Base-by-base conservation (phyloP, 2,888 invertebrate species). In the Frankliniella intonsa region DNA sequence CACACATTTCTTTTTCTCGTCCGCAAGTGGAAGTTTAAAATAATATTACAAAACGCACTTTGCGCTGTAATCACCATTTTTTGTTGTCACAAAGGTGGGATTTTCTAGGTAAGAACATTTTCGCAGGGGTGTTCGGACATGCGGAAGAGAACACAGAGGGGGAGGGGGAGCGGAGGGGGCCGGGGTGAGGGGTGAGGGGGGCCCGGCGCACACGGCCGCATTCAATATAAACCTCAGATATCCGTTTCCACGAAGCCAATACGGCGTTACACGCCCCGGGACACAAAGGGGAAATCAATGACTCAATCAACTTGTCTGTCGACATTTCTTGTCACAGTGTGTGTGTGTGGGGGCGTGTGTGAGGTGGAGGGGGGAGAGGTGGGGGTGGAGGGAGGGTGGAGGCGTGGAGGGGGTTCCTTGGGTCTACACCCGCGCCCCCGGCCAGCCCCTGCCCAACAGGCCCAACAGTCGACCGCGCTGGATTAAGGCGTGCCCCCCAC, bases 221-320 rank as follows among this genome's bases (percentile, higher is more conserved):
- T 76, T 25, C 69, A 22, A 76, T 76, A 76, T 76, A 76, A 25
- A 76, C 69, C 69, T 76, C 69, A 76, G 69, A 76, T 76, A 25
- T 25, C 69, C 69, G 69, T 76, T 22, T 76, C 69, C 69, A n/a
- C 69, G 25, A 76, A 76, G 69, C 69, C 69, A n/a, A 76, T 25
- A 25, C 69, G 22, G 22, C 69, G 69, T 25, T 12, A 25, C 69
- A 76, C 25, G 69, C 25, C 22, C 69, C 69, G 69, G 69, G 25
- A 76, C 69, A 76, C 69, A 76, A 25, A 76, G 69, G 69, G 69
- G 69, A 76, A 76, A 76, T 76, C 69, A 76, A 76, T 76, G 69
- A 76, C 69, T 76, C 69, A 76, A 76, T 76, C 69, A 76, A 76
- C 69, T 76, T 76, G 69, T 25, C 69, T 22, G 69, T 25, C 69